Evolutionary conservation across 2,113 vertebrate species (phyloP).

Genomic region (Nerophis ophidion): DNA sequence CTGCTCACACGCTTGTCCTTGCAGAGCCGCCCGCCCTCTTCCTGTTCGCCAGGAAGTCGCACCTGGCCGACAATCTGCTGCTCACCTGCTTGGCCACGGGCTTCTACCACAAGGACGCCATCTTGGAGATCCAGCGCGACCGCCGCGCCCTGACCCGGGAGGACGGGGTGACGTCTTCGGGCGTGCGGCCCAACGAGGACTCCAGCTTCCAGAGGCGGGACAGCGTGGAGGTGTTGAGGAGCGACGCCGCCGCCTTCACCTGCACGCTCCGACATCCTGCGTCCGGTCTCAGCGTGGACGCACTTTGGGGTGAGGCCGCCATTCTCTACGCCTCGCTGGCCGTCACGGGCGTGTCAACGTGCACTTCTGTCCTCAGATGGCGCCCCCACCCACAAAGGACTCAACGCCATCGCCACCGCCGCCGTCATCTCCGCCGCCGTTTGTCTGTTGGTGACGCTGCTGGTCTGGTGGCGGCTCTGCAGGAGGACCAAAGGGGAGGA

Average conservation of each 20-base stretch:
- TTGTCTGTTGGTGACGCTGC: no score
- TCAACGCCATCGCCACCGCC: no score
- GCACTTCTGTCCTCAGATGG: no score
- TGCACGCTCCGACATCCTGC: neutral
- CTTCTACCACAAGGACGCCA: slow-evolving; percentile 25
- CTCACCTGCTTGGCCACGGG: slow-evolving; percentile 37
- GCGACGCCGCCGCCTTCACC: neutral
- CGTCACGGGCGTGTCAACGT: no score
- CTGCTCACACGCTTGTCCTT: no score
- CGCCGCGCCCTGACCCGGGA: neutral
- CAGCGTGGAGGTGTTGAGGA: neutral
- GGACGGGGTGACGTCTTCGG: neutral
- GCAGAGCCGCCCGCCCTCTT: neutral
- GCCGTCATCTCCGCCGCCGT: no score
- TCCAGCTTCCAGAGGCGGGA: neutral
- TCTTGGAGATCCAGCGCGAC: neutral
- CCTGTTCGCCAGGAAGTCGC: neutral
- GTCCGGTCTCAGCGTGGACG: neutral
- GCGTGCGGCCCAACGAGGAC: slow-evolving; percentile 1
- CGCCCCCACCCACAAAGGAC: no score
- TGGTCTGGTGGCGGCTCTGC: no score
- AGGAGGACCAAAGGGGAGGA: no score
- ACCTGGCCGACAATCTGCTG: neutral
- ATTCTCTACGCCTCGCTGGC: no score
- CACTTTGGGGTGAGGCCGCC: slow-evolving; percentile 1